Conservation (phyloP, 2,888 invertebrate species). For the Pseudoips prasinana region DNA sequence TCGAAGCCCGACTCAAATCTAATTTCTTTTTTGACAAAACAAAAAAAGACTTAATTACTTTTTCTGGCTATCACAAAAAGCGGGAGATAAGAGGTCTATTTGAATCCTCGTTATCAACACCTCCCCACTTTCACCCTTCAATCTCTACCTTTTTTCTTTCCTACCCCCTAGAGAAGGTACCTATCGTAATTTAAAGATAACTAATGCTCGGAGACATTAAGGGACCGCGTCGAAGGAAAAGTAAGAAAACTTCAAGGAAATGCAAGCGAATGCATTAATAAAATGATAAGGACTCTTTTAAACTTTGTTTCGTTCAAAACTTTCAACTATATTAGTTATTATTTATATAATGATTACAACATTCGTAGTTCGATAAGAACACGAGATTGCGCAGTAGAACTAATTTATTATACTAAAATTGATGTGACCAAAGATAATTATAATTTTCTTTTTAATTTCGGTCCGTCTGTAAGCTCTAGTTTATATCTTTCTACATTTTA, state of each 20-base stretch:
- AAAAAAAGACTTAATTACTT: conserved; percentile 75
- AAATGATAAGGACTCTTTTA: conserved; percentile 9
- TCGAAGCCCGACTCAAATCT: conserved; percentile 55
- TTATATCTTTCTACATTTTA: conserved; percentile 45
- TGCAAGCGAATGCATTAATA: conserved; percentile 72
- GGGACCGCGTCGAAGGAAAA: conserved; percentile 50
- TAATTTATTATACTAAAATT: conserved; percentile 17
- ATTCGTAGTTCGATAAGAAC: too few species aligned
- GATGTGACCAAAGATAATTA: conserved; percentile 17
- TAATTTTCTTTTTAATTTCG: conserved; percentile 21
- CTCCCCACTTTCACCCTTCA: conserved; percentile 66
- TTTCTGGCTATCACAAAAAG: conserved; percentile 66
- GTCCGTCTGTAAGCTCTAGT: conserved; percentile 24
- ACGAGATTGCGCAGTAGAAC: too few species aligned
- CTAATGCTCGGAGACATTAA: conserved; percentile 75
- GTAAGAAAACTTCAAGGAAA: conserved; percentile 37
- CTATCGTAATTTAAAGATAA: conserved; percentile 78
- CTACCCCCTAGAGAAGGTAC: conserved; percentile 52
- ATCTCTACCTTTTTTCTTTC: conserved; percentile 49
- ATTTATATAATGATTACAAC: not conserved
- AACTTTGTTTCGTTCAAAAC: not conserved
- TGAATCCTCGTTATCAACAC: conserved; percentile 71
- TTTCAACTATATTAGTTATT: not conserved
- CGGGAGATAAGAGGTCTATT: conserved; percentile 71
- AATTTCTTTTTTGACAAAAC: conserved; percentile 64